A percentile compares a stretch with the other conserved stretches of the same genome.
Evolutionary conservation across 2,113 vertebrate genomes (phyloP).

Genomic region (Coturnix japonica): DNA sequence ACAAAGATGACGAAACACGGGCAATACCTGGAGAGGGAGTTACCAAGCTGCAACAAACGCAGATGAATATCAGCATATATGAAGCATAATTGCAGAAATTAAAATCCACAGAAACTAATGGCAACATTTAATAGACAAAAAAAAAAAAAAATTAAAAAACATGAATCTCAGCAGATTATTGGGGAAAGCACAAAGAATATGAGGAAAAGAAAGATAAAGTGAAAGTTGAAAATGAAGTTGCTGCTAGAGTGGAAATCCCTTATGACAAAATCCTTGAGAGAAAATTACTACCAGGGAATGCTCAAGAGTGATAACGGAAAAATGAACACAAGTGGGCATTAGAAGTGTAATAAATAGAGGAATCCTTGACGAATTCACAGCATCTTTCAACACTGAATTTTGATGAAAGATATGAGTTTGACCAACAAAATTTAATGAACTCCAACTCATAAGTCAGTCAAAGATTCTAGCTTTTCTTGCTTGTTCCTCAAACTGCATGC

Average conservation of each 20-base stretch:
- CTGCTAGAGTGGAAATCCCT: background rate
- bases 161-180: background rate
- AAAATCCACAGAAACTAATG: background rate
- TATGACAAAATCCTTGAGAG: background rate
- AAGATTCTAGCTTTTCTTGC: no score
- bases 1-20: background rate
- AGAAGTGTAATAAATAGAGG: background rate
- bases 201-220: background rate
- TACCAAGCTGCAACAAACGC: background rate
- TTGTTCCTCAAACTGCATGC: no score
- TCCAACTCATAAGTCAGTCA: background rate
- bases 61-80: background rate
- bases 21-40: background rate
- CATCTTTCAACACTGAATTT: background rate
- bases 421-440: background rate
- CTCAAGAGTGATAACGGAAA: background rate
- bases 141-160: background rate
- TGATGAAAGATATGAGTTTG: background rate
- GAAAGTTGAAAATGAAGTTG: background rate
- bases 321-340: background rate
- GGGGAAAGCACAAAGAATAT: background rate
- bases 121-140: background rate
- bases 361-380: background rate
- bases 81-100: background rate
- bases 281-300: background rate